A percentile compares a stretch with the other conserved stretches of the same genome.
These are phyloP conservation scores for Aviceda subcristata DNA, from an alignment of 2,113 vertebrate genomes.

Conservation along the genomic window DNA sequence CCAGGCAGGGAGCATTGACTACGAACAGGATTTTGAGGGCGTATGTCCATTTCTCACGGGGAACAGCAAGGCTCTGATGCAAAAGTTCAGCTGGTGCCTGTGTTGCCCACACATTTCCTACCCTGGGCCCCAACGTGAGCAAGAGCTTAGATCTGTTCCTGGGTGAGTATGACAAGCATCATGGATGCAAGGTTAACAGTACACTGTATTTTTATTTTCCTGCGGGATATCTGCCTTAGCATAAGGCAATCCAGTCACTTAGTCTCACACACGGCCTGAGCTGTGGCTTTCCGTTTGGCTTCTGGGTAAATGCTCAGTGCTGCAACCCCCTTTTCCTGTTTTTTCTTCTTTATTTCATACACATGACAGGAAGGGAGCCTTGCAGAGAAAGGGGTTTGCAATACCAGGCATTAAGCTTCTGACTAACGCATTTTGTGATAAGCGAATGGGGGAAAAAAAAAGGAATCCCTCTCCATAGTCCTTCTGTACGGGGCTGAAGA, in stretches of 20 bases:
- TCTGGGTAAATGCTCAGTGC: background rate
- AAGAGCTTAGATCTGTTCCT: background rate
- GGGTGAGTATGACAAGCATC: fast-evolving
- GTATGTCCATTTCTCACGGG: background rate
- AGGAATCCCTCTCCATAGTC: background rate
- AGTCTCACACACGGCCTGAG: too few relatives aligned
- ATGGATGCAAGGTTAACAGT: background rate
- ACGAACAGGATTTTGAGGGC: background rate
- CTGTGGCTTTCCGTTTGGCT: background rate
- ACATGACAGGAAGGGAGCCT: background rate
- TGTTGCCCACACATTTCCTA: background rate
- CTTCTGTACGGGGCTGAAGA: background rate
- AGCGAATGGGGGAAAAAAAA: background rate
- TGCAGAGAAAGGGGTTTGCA: background rate
- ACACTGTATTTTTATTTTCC: background rate
- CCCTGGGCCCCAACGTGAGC: fast-evolving
- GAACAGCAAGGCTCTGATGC: background rate
- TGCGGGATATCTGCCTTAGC: background rate
- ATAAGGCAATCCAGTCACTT: background rate
- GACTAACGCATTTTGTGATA: background rate
- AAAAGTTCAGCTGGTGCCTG: background rate
- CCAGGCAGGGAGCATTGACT: background rate
- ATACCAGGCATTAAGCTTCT: background rate
- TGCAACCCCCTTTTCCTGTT: too few relatives aligned
- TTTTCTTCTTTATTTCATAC: background rate